Percentiles rank a stretch among this genome's conserved stretches.
phyloP scores from a whole-genome alignment of 1,140 invertebrate species.

The Neotoxoptera formosana region DNA sequence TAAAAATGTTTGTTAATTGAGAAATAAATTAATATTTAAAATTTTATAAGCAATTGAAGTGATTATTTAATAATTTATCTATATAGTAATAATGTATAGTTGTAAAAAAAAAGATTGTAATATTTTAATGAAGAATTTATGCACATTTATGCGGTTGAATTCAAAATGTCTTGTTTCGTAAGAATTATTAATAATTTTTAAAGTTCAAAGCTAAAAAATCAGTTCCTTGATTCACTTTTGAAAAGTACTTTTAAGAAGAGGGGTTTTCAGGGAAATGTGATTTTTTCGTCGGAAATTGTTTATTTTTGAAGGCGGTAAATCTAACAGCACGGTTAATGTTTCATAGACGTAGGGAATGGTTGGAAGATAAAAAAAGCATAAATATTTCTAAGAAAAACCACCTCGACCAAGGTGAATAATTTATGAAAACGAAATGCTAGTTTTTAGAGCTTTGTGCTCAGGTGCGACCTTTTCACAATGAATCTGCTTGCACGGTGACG shows the following conservation, averaged over 20 bases:
- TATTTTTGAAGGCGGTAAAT: constrained; percentile 26
- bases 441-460: constrained; percentile 53
- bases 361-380: constrained; percentile 40
- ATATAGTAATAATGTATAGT: not conserved
- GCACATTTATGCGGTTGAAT: not conserved
- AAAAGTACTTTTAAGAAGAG: not conserved
- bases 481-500: constrained; percentile 47
- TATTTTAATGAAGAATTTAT: not conserved
- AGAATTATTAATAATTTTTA: not conserved
- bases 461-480: constrained; percentile 58
- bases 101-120: not conserved
- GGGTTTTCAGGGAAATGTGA: constrained; percentile 14
- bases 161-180: not conserved
- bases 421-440: constrained; percentile 56
- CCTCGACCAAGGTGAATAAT: constrained; percentile 45
- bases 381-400: constrained; percentile 51
- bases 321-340: constrained; percentile 37
- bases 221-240: not conserved
- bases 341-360: not conserved
- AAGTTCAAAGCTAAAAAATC: not conserved
- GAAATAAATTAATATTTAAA: not conserved
- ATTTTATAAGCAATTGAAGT: not conserved
- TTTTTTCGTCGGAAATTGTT: constrained; percentile 39
- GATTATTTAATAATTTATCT: not conserved
- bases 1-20: not conserved